Evolutionary conservation across 2,888 invertebrate genomes (phyloP), one percentile per base, ranked within the genome.

Genomic region (Caenorhabditis sp.): DNA sequence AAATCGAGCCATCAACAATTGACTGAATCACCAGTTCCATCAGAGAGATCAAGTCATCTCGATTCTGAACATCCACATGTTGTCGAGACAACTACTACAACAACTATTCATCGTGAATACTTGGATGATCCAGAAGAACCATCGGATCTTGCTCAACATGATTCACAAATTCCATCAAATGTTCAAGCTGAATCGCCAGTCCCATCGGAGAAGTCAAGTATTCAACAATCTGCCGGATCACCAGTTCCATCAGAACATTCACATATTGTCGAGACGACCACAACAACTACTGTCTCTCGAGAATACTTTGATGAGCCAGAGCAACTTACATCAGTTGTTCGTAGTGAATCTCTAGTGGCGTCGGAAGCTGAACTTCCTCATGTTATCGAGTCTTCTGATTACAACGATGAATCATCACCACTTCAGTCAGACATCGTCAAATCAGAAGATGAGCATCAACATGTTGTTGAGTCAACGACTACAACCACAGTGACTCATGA

Each of bases 81-180:
- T n/a, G 19, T 65, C 69, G n/a, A 65, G 65, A 62, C 65, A 61
- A 51, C 51, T n/a, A 66, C 66, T n/a, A 66, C 67, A 1, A 67
- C 62, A 10, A 58, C 53, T 2, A 62, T 62, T 31, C 31, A 31
- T 23, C 57, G 62, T 0, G 53, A 67, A 50, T 58, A 58, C 23
- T 50, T 58, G 17, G 67, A 68, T 8, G 53, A 62, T 5, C 19
- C 55, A 55, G 21, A 17, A 14, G 55, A 55, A 17, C 21, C 10
- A 51, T 12, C 10, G 19, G 51, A 51, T 8, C 14, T 5, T 23
- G 24, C 10, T 19, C 21, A 21, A 21, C 12, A 6, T 12, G 23
- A 53, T 21, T 53, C 24, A 21, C 19, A 5, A 19, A 23, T 17
- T 14, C n/a, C 27, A 58, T 31, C 6, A 23, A 24, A 57, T 23